Conservation (phyloP, 2,888 invertebrate genomes). For the Sphaeridia pumilis region DNA sequence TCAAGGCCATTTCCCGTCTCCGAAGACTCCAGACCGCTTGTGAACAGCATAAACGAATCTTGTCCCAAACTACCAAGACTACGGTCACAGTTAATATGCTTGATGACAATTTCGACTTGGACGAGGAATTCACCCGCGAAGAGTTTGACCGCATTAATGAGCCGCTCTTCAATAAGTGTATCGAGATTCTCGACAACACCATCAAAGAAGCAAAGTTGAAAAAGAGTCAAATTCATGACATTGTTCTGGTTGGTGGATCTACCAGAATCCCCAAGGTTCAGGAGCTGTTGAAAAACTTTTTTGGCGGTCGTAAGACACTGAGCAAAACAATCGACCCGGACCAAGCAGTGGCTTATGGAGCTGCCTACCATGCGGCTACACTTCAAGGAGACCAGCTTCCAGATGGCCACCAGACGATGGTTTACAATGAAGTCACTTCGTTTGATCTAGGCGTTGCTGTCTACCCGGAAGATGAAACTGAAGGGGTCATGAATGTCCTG, state of each 20-base stretch:
- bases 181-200: slow-evolving; percentile 4
- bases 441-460: neutral
- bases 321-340: slow-evolving; percentile 65
- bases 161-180: slow-evolving; percentile 8
- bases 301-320: slow-evolving; percentile 58
- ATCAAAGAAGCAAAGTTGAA: neutral
- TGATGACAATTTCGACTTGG: slow-evolving; percentile 6
- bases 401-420: neutral
- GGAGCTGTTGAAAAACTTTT: slow-evolving; percentile 59
- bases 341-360: slow-evolving; percentile 70
- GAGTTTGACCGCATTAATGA: slow-evolving; percentile 16
- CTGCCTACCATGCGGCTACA: slow-evolving; percentile 62
- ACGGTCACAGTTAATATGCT: neutral
- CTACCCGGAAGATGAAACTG: neutral
- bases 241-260: slow-evolving; percentile 71
- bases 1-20: neutral
- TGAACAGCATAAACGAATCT: neutral
- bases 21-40: neutral
- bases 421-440: neutral
- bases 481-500: neutral
- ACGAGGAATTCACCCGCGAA: slow-evolving; percentile 10
- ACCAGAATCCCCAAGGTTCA: slow-evolving; percentile 70
- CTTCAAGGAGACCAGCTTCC: slow-evolving; percentile 38
- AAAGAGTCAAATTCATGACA: slow-evolving; percentile 40
- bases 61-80: neutral